Conservation (phyloP, 2,113 vertebrate genomes). For the Ursus arctos region DNA sequence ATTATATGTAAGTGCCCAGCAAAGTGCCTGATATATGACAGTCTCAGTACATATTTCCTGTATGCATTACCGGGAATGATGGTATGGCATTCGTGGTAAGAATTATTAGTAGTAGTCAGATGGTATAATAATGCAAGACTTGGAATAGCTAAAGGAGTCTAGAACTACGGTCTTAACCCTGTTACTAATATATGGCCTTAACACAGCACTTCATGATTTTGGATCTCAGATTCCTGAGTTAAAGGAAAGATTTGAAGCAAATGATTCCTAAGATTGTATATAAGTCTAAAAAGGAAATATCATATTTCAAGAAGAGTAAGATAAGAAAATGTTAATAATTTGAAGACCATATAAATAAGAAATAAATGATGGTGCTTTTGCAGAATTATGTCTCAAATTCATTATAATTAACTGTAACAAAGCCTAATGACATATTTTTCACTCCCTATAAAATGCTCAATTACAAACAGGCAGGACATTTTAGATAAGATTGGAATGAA, state of each 20-base stretch:
- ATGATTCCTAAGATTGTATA: neutral
- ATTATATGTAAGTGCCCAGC: neutral
- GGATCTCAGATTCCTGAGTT: slow-evolving; percentile 26
- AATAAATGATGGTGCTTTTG: slow-evolving; percentile 24
- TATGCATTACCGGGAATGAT: neutral
- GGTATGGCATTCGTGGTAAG: neutral
- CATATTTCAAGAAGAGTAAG: slow-evolving; percentile 14
- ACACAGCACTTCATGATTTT: neutral
- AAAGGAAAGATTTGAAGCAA: slow-evolving; percentile 35
- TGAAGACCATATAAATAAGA: slow-evolving; percentile 25
- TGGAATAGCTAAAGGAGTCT: neutral
- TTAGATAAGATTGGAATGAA: slow-evolving; percentile 70
- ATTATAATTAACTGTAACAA: slow-evolving; percentile 59
- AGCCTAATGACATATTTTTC: slow-evolving; percentile 60
- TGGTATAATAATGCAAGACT: neutral
- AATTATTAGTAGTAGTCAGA: neutral
- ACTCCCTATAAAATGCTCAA: slow-evolving; percentile 59
- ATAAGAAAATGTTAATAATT: slow-evolving; percentile 55
- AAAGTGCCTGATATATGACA: neutral
- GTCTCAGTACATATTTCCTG: neutral
- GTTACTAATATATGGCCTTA: neutral
- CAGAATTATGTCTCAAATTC: slow-evolving; percentile 41
- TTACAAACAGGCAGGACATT: slow-evolving; percentile 63
- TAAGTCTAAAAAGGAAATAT: neutral
- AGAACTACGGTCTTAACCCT: neutral